phyloP scores from a whole-genome alignment of 92 coral and sea anemone species.

The Zoanthus solanderi region DNA sequence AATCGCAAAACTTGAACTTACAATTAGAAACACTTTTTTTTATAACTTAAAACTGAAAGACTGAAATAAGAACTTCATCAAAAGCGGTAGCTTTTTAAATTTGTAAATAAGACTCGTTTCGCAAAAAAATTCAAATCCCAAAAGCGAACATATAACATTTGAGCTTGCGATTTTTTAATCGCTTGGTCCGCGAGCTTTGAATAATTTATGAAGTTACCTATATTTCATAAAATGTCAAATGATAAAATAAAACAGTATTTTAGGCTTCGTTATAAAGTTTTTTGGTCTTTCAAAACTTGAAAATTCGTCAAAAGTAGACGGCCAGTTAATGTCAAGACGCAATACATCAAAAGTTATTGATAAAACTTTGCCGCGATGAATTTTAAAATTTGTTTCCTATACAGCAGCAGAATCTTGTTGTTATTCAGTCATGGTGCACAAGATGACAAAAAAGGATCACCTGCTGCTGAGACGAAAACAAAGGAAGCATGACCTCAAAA shows the following conservation, averaged over 20 bases:
- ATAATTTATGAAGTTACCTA: conserved; percentile 39
- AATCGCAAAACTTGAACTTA: no score
- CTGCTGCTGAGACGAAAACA: conserved; percentile 36
- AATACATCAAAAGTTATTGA: neutral
- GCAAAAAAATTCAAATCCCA: no score
- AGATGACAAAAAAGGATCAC: conserved; percentile 1
- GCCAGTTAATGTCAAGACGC: neutral
- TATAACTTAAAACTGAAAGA: neutral
- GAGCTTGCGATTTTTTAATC: neutral
- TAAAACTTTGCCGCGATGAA: neutral
- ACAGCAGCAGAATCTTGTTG: neutral
- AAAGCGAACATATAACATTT: neutral
- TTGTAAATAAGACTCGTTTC: neutral
- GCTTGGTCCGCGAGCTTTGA: conserved; percentile 9
- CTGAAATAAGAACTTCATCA: neutral
- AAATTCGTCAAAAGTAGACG: neutral
- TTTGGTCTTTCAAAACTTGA: neutral
- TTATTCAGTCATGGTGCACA: neutral
- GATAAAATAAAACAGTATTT: conserved; percentile 14
- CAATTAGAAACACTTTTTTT: neutral
- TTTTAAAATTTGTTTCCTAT: neutral
- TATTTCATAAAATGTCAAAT: conserved; percentile 38
- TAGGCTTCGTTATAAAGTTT: conserved; percentile 6
- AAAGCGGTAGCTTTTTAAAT: neutral
- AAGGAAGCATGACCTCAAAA: neutral